Evolutionary conservation across 2,113 vertebrate genomes (phyloP).

Genomic region (Sinocyclocheilus maitianheensis): DNA sequence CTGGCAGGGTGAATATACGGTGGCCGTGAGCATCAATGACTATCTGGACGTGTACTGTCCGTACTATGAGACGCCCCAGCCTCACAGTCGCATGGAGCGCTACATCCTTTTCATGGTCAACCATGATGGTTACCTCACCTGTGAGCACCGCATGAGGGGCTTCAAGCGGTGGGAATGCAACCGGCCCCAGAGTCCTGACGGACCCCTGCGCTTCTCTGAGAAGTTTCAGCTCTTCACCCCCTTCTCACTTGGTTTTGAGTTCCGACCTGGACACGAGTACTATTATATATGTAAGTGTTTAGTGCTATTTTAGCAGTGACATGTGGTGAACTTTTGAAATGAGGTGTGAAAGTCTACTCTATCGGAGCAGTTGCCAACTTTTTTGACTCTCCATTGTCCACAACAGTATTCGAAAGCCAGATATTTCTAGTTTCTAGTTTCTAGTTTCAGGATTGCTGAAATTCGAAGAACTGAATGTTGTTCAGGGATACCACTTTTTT

Average conservation of each 20-base stretch:
- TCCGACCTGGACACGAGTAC: slow-evolving; percentile 93
- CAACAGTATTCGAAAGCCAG: background rate
- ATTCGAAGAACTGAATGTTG: background rate
- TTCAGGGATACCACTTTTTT: background rate
- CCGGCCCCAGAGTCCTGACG: slow-evolving; percentile 86
- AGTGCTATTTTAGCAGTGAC: background rate
- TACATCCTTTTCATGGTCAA: slow-evolving; percentile 97
- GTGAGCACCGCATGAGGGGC: slow-evolving; percentile 91
- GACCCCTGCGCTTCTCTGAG: slow-evolving; percentile 94
- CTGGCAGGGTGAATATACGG: slow-evolving; percentile 88
- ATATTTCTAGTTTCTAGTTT: background rate
- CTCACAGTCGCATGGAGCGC: slow-evolving; percentile 86
- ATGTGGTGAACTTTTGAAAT: background rate
- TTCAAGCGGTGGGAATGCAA: slow-evolving; percentile 98
- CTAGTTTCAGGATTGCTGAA: background rate
- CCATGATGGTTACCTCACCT: slow-evolving; percentile 88
- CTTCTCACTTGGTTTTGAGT: slow-evolving; percentile 97
- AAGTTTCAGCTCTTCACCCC: slow-evolving; percentile 99
- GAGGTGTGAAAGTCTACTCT: background rate
- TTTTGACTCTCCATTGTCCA: background rate
- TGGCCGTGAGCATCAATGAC: slow-evolving; percentile 96
- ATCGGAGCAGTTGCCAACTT: background rate
- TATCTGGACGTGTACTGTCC: slow-evolving; percentile 98
- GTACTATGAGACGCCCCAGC: slow-evolving; percentile 86
- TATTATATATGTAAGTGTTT: slow-evolving; percentile 93